These are phyloP conservation scores for Melitaea athalia DNA, from an alignment of 2,888 invertebrate species.

Conservation along the genomic window DNA sequence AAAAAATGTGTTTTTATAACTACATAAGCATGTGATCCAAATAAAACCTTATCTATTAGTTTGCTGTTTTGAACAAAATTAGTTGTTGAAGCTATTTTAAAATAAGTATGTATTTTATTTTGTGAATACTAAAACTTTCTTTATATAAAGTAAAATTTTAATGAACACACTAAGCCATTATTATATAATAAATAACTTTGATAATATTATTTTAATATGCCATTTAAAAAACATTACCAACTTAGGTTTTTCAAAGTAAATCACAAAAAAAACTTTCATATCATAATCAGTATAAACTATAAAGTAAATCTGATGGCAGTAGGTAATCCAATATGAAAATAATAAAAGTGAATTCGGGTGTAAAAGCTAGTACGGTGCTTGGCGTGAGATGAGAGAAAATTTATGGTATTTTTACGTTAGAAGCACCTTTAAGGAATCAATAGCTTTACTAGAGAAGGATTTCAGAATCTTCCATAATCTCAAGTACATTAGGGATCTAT, in stretches of 20 bases:
- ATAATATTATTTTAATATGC: too few species aligned
- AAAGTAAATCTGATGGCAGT: neutral
- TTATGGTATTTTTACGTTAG: constrained; percentile 48
- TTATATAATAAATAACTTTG: too few species aligned
- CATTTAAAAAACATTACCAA: too few species aligned
- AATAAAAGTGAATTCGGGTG: constrained; percentile 11
- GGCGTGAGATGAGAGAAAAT: constrained; percentile 44
- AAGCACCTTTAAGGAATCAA: constrained; percentile 52
- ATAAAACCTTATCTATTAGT: too few species aligned
- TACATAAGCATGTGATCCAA: too few species aligned
- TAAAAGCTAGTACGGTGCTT: constrained; percentile 31
- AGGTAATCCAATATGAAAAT: neutral
- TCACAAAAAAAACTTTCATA: neutral
- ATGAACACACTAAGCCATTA: too few species aligned
- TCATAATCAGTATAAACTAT: neutral
- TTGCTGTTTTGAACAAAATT: too few species aligned
- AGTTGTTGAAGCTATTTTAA: too few species aligned
- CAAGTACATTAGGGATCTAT: neutral
- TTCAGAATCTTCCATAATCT: constrained; percentile 17
- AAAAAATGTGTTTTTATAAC: too few species aligned
- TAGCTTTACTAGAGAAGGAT: constrained; percentile 42
- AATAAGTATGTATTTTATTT: too few species aligned
- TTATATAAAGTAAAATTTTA: too few species aligned
- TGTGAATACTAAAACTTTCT: too few species aligned
- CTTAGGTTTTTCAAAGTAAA: neutral